A percentile compares a stretch with the other conserved stretches of the same genome.
phyloP scores from a whole-genome alignment of 2,113 vertebrate genomes.

The Salvator merianae region DNA sequence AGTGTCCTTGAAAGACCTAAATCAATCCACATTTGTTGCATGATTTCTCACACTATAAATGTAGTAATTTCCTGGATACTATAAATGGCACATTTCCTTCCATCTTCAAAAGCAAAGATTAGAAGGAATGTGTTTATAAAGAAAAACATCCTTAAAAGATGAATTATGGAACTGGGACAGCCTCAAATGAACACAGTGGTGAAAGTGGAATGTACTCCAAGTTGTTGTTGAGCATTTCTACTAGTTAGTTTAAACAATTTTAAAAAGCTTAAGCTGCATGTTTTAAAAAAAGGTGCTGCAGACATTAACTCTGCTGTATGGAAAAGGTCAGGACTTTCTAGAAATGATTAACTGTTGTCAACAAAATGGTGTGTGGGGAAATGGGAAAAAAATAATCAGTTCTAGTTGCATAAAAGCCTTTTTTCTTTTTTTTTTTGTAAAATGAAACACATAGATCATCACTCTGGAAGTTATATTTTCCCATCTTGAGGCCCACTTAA shows the following conservation, averaged over 20 bases:
- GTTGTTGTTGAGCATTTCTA: neutral
- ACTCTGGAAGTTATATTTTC: conserved; percentile 9
- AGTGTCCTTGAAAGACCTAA: neutral
- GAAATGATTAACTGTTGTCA: conserved; percentile 23
- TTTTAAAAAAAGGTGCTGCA: neutral
- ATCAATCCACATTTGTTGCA: neutral
- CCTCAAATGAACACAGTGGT: conserved; percentile 20
- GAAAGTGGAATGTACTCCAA: neutral
- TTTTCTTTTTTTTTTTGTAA: neutral
- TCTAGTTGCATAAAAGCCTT: conserved; percentile 4
- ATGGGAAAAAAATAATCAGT: neutral
- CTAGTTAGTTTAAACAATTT: conserved; percentile 3
- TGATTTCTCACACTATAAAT: neutral
- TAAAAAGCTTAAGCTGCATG: conserved; percentile 5
- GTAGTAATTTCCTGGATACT: neutral
- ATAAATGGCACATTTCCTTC: neutral
- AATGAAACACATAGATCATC: neutral
- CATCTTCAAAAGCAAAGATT: neutral
- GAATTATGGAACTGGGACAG: conserved; percentile 33
- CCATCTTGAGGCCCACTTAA: conserved; percentile 2
- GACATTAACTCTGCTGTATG: conserved; percentile 14
- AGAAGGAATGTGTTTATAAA: conserved; percentile 21
- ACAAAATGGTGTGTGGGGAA: conserved; percentile 22
- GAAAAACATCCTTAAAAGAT: conserved; percentile 46
- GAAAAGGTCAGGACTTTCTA: conserved; percentile 18